Base-by-base conservation (phyloP, 2,113 vertebrate genomes). In the Trinectes maculatus region DNA sequence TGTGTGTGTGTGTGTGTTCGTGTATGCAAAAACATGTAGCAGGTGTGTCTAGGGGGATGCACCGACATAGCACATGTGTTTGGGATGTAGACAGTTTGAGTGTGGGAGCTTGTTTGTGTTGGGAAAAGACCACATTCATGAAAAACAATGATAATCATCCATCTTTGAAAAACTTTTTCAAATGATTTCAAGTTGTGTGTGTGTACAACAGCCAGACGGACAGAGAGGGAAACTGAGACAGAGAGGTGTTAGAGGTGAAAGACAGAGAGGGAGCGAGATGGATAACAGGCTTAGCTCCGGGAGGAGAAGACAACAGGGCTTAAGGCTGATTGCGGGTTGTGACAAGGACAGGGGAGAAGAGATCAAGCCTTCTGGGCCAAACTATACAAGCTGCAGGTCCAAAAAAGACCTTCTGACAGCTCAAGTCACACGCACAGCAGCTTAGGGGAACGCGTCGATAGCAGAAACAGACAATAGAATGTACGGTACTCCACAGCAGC, bases 201-300 rank as follows among this genome's bases (percentile, higher is more conserved):
- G 34, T 47, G 52, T 56, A 46, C 72, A 73, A 74, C 61, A 57
- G 21, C 55, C 62, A 78, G 31, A 74, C 13, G 15, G 16, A 44
- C 3, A 56, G 51, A 63, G 55, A 58, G 8, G n/a, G 21, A 36
- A 18, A 68, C 54, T 6, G 11, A 54, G 19, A 56, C 5, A 52
- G 21, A 43, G 72, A 57, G 29, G 60, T 60, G 28, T 47, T 26
- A 58, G 43, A 61, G 69, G 63, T 67, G 68, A 80, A 75, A 81
- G 56, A 62, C 46, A 77, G 46, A 67, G 49, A 63, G 36, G 25
- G 37, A 31, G 58, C 19, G 61, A 71, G 75, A 60, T 52, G 65
- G 74, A 89, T 90, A 89, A 86, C 78, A 84, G 74, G 87, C 84
- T 91, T 82, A 89, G 78, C 72, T 83, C 71, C 61, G 51, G 79